A percentile compares a stretch with the other conserved stretches of the same genome.
phyloP scores from a whole-genome alignment of 1,140 invertebrate species.

The Drosophila repleta region DNA sequence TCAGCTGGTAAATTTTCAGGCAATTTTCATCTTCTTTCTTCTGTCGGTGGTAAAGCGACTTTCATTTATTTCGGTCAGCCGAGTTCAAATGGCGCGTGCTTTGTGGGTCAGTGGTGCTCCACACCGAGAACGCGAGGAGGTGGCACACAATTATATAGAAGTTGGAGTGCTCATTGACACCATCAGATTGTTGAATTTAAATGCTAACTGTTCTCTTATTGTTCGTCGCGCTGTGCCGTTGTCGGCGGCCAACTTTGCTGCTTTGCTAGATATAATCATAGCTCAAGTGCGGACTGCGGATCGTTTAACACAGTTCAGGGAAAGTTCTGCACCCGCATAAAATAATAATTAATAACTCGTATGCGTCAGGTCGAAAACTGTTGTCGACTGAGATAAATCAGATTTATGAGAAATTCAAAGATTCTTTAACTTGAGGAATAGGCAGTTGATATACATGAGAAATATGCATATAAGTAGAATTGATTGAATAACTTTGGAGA shows the following conservation, averaged over 20 bases:
- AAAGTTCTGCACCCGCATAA: constrained; percentile 46
- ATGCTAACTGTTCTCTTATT: constrained; percentile 62
- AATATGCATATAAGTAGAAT: too few species aligned
- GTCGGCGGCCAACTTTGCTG: constrained; percentile 12
- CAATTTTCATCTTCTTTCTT: constrained; percentile 46
- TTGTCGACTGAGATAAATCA: background rate
- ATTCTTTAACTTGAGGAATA: background rate
- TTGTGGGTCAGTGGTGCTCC: constrained; percentile 64
- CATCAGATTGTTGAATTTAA: constrained; percentile 57
- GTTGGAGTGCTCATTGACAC: constrained; percentile 60
- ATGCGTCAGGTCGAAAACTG: background rate
- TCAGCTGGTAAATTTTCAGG: constrained; percentile 12
- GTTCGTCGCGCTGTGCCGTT: constrained; percentile 19
- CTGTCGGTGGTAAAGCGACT: constrained; percentile 58
- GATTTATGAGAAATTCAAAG: background rate
- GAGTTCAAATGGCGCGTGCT: constrained; percentile 74
- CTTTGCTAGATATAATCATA: constrained; percentile 53
- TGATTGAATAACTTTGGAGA: too few species aligned
- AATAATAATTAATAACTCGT: constrained; percentile 1
- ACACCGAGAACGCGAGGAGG: background rate
- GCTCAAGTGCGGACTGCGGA: constrained; percentile 48
- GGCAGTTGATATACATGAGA: too few species aligned
- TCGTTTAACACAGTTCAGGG: constrained; percentile 58
- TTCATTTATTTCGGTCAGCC: constrained; percentile 71
- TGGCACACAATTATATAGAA: constrained; percentile 27